Base-by-base conservation (phyloP, 2,113 vertebrate genomes). In the Ardeotis arabs region DNA sequence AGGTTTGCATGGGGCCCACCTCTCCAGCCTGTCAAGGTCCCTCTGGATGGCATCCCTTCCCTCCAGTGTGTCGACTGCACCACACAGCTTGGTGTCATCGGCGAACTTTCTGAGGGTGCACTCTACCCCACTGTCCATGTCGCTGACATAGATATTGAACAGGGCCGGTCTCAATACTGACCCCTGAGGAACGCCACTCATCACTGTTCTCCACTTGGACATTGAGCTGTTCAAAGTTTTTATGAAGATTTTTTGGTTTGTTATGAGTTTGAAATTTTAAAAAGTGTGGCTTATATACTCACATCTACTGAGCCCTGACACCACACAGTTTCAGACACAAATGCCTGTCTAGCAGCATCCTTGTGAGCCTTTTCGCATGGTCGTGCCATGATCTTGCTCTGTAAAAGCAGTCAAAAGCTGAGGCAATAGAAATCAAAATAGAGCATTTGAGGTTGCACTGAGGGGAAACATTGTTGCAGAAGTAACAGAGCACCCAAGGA, bases 281-380 rank as follows among this genome's bases (percentile, higher is more conserved):
- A 39, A 73, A 64, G 35, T 59, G 24, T 16, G 77, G 39, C 44
- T 85, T 62, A 72, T 79, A 14, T 0, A 0, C 24, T 50, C 5
- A 6, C 3, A 5, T 41, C 17, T 75, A 3, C 25, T 62, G 45
- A 64, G 39, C 18, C 39, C 28, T 55, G 50, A 37, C 44, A 58
- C 14, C 7, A 10, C 10, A 8, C 29, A 17, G 4, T 21, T 20
- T 67, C 49, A 62, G 24, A 77, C 24, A 35, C 18, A n/a, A 63
- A 12, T 67, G 53, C 20, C 4, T 50, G 12, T 29, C 21, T 60
- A 6, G n/a, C 24, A 56, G 53, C 17, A 27, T 78, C 64, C 25
- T 68, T 56, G 23, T 56, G 58, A 68, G 23, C 21, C 14, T 72
- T 27, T 68, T 70, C 6, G 1, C 7, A 8, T 0, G 0, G 28